Base-by-base conservation (phyloP, 1,140 invertebrate genomes). In the Cardiocondyla obscurior region DNA sequence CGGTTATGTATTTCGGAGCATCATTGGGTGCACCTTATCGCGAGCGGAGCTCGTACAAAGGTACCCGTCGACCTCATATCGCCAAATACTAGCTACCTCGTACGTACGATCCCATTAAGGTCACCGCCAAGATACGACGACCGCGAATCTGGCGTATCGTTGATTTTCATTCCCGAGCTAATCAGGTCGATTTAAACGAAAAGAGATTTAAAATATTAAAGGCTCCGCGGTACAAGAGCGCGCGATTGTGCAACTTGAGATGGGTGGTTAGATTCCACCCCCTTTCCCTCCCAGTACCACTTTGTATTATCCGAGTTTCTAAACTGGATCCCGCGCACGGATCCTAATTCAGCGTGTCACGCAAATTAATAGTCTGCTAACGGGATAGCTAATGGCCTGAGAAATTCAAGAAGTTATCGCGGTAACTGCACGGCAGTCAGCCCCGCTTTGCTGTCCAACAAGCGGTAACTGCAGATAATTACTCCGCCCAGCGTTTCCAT, bases 1-100 rank as follows among this genome's bases (percentile, higher is more conserved):
- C 51, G 33, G 85, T 82, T 82, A 77, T 73, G 57, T 77, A 83
- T 85, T 83, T 86, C 70, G 64, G 42, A 53, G 79, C 57, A 60
- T 58, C 84, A 85, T 85, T 30, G 33, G 39, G 33, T 22, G 28
- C n/a, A 16, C 55, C 79, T 86, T 86, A 86, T 86, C 85, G 79
- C 19, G 64, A 77, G 44, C 65, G 49, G 64, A 28, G 30, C 39
- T 53, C 22, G 69, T 69, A 76, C 51, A 60, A 49, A 74, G 64
- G 51, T 28, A 73, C 51, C 12, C 8, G 28, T 28, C 58, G 55
- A 70, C 22, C 76, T 60, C 51, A 28, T 62, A 81, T 64, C 62
- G 69, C 10, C 67, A 72, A 85, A 85, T 25, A 39, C 60, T 36
- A 67, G 14, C 42, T 19, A 28, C 28, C 19, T 14, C 8, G 12